These are phyloP conservation scores for Poecilia picta DNA, from an alignment of 2,797 vertebrate genomes.

Conservation along the genomic window DNA sequence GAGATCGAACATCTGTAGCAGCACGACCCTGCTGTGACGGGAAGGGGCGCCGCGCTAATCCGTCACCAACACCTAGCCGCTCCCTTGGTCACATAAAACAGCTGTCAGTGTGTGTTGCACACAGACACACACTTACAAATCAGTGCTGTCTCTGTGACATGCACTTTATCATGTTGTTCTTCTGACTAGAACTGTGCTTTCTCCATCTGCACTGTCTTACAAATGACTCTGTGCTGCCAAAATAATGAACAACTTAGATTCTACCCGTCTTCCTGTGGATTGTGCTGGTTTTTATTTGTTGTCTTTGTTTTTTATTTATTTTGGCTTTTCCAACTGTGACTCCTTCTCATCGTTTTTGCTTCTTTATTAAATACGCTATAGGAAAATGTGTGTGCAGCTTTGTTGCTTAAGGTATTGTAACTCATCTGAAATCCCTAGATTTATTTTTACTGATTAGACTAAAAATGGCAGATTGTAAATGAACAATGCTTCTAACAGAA, in stretches of 20 bases:
- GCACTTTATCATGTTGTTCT: slow-evolving; percentile 51
- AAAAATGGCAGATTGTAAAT: not conserved
- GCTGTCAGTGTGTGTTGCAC: slow-evolving; percentile 17
- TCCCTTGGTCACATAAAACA: slow-evolving; percentile 24
- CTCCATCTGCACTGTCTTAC: slow-evolving; percentile 51
- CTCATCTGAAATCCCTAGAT: not conserved
- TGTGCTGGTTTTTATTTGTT: slow-evolving; percentile 28
- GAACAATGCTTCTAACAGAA: not conserved
- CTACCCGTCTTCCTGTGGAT: slow-evolving; percentile 28
- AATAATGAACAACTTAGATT: slow-evolving; percentile 64
- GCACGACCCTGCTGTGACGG: slow-evolving; percentile 60
- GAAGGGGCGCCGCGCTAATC: slow-evolving; percentile 53
- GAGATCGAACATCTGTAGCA: slow-evolving; percentile 73
- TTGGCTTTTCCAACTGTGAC: slow-evolving; percentile 28
- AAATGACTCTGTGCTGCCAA: slow-evolving; percentile 59
- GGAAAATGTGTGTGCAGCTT: not conserved
- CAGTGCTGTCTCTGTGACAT: slow-evolving; percentile 18
- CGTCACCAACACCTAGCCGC: slow-evolving; percentile 25
- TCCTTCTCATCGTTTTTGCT: slow-evolving; percentile 26
- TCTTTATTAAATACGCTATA: not conserved
- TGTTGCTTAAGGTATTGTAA: not conserved
- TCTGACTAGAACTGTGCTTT: slow-evolving; percentile 36
- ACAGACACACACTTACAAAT: slow-evolving; percentile 26
- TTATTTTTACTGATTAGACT: not conserved
- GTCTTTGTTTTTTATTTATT: slow-evolving; percentile 26